A percentile compares a stretch with the other conserved stretches of the same genome.
phyloP scores from a whole-genome alignment of 1,140 invertebrate species.

The Metaphire vulgaris region DNA sequence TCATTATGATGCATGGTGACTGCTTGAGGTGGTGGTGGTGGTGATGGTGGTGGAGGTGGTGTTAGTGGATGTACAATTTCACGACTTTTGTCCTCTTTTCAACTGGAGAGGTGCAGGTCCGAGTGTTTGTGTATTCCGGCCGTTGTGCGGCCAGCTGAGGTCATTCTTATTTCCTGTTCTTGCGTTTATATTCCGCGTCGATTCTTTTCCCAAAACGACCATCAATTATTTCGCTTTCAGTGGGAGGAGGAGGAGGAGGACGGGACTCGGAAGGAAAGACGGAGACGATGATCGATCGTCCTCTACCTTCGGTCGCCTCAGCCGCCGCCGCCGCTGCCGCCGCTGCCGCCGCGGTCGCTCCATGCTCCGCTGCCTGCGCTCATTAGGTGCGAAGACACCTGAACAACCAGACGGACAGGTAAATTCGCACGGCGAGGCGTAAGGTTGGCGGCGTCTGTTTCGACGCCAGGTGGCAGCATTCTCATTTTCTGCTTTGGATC shows the following conservation, averaged over 20 bases:
- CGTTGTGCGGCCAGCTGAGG: background rate
- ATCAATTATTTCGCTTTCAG: conserved; percentile 1
- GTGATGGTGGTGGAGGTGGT: no score
- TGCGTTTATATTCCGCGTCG: conserved; percentile 1
- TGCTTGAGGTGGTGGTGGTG: no score
- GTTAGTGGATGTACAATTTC: no score
- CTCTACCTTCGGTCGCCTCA: background rate
- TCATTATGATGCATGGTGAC: no score
- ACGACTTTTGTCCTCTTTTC: no score
- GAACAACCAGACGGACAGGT: background rate
- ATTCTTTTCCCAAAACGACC: background rate
- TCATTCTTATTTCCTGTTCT: background rate
- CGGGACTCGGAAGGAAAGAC: background rate
- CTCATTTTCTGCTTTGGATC: background rate
- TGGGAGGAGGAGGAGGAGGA: no score
- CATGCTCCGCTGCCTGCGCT: background rate
- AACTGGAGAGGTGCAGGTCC: no score
- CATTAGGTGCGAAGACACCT: conserved; percentile 1
- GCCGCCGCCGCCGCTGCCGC: background rate
- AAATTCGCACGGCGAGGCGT: background rate
- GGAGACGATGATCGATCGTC: background rate
- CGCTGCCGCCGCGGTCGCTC: background rate
- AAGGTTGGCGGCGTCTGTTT: background rate
- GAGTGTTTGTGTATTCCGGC: background rate
- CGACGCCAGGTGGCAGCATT: background rate